Conservation (phyloP, 2,113 vertebrate genomes). For the Aphelocoma coerulescens region DNA sequence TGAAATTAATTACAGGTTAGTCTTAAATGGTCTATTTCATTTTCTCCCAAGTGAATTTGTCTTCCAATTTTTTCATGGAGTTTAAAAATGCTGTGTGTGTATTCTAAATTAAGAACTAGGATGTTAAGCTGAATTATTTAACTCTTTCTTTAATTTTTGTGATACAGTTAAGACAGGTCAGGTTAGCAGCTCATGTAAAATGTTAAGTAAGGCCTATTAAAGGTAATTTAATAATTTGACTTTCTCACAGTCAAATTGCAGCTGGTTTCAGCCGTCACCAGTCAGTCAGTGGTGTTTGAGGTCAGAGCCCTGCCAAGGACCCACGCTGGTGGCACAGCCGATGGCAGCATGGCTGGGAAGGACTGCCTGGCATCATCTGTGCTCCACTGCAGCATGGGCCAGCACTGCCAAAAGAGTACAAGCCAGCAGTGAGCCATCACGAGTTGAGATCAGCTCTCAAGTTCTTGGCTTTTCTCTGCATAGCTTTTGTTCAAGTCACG, state of each 20-base stretch:
- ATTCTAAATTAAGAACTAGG: background rate
- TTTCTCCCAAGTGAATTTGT: constrained; percentile 4
- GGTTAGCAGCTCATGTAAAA: background rate
- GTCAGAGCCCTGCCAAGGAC: background rate
- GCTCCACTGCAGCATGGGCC: background rate
- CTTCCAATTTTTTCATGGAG: background rate
- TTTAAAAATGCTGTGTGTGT: background rate
- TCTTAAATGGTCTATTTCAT: constrained; percentile 16
- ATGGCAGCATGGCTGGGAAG: background rate
- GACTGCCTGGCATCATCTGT: background rate
- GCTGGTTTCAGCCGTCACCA: background rate
- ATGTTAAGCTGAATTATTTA: background rate
- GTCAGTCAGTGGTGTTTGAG: background rate
- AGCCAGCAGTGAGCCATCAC: background rate
- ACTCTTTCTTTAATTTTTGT: background rate
- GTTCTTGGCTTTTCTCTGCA: background rate
- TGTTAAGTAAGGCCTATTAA: background rate
- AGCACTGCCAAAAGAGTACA: background rate
- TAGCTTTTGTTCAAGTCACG: background rate
- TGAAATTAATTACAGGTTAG: constrained; percentile 57
- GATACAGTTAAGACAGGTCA: background rate
- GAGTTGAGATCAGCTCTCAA: background rate
- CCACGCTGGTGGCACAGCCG: accelerated
- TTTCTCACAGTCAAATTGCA: background rate
- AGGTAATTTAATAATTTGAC: background rate